These are phyloP conservation scores for Podocnemis expansa DNA, from an alignment of 2,113 vertebrate species.

Conservation along the genomic window DNA sequence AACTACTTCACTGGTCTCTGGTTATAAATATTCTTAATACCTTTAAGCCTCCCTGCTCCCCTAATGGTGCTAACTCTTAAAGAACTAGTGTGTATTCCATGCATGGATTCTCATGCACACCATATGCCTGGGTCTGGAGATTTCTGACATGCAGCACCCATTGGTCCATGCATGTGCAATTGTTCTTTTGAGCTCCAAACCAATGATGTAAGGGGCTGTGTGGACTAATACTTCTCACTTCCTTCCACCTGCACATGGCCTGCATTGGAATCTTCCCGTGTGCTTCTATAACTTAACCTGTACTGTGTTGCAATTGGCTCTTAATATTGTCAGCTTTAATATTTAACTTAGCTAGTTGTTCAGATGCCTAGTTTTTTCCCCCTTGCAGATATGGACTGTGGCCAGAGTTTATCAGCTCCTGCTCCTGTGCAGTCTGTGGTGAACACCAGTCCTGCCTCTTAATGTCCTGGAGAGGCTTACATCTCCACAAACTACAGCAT, in stretches of 20 bases:
- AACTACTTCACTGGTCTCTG: neutral
- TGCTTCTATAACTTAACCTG: neutral
- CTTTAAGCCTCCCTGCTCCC: neutral
- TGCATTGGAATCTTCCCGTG: neutral
- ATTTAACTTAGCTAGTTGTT: neutral
- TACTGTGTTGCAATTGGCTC: neutral
- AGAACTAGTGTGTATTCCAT: neutral
- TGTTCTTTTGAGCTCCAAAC: neutral
- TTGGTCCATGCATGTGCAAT: too few species aligned
- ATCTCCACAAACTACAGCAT: too few species aligned
- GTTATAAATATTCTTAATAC: slow-evolving; percentile 4
- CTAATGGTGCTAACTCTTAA: neutral
- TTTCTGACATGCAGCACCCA: neutral
- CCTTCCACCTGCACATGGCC: neutral
- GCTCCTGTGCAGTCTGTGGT: neutral
- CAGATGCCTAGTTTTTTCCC: neutral
- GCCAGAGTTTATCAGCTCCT: neutral
- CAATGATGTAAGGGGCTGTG: neutral
- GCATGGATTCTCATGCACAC: neutral
- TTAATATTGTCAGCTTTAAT: neutral
- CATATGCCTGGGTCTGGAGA: neutral
- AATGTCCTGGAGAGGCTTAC: too few species aligned
- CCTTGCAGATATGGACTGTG: neutral
- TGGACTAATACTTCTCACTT: neutral
- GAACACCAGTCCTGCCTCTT: too few species aligned